These are phyloP conservation scores for Agrenia bidenticulata DNA, from an alignment of 2,888 invertebrate species.

Conservation along the genomic window DNA sequence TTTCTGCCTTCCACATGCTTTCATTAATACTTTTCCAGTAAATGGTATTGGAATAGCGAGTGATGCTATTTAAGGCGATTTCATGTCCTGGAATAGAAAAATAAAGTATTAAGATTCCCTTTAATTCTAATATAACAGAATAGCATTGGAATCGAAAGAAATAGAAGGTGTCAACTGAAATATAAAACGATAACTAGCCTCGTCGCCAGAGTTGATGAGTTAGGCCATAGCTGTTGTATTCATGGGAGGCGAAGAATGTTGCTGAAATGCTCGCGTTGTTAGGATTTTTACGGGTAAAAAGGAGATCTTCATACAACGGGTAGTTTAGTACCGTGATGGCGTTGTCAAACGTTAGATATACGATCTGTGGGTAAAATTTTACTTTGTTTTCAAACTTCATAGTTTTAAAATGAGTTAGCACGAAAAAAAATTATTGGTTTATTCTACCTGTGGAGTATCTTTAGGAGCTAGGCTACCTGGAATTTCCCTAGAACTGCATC, in stretches of 20 bases:
- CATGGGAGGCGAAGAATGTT: constrained; percentile 72
- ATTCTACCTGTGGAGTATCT: constrained; percentile 60
- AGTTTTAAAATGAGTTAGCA: no score
- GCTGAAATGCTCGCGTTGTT: constrained; percentile 66
- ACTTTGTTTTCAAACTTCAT: no score
- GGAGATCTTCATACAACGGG: constrained; percentile 59
- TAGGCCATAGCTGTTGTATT: constrained; percentile 68
- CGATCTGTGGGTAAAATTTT: no score
- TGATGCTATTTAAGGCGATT: constrained; percentile 70
- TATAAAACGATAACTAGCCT: no score
- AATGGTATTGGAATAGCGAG: constrained; percentile 39
- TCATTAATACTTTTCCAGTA: constrained; percentile 41
- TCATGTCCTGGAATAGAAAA: constrained; percentile 63
- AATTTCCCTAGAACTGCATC: constrained; percentile 60
- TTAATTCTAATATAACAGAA: no score
- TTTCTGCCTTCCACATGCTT: constrained; percentile 58
- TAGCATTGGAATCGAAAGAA: no score
- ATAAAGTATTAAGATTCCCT: no score
- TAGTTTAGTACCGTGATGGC: constrained; percentile 63
- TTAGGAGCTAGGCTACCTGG: constrained; percentile 59
- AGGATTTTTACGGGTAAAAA: constrained; percentile 63
- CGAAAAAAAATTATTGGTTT: no score
- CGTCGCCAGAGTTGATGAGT: constrained; percentile 64
- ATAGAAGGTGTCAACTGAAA: no score
- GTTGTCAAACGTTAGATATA: constrained; percentile 69